Evolutionary conservation across 1,140 invertebrate genomes (phyloP).

Genomic region (Psilanteris sp.): DNA sequence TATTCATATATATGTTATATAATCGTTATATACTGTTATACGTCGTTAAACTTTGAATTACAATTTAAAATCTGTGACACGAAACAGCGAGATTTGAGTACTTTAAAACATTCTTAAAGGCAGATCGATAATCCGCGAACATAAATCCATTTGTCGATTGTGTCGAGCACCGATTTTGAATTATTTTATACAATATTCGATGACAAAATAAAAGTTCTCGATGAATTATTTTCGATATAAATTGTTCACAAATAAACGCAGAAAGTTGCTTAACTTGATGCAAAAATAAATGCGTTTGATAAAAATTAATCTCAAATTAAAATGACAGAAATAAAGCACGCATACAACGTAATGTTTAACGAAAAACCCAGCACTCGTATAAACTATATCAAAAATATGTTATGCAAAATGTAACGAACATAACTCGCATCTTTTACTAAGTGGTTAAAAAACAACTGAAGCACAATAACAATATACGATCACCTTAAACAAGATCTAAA

Average conservation of each 20-base stretch:
- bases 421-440: too few species aligned
- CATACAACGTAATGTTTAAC: too few species aligned
- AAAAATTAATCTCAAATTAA: not conserved
- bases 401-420: too few species aligned
- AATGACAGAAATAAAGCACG: not conserved
- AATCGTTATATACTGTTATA: not conserved
- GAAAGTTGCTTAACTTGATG: too few species aligned
- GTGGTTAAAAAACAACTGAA: too few species aligned
- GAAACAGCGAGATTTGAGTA: slow-evolving; percentile 28
- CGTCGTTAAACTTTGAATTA: slow-evolving; percentile 24
- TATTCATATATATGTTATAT: slow-evolving; percentile 3
- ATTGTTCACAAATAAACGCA: too few species aligned
- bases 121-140: slow-evolving; percentile 18
- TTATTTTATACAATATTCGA: slow-evolving; percentile 17
- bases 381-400: too few species aligned
- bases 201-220: slow-evolving; percentile 9
- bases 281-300: too few species aligned
- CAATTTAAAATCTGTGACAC: slow-evolving; percentile 43
- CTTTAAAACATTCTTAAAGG: slow-evolving; percentile 42
- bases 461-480: too few species aligned
- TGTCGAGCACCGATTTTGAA: slow-evolving; percentile 10
- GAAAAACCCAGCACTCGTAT: too few species aligned
- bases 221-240: not conserved
- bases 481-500: too few species aligned
- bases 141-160: slow-evolving; percentile 23